These are phyloP conservation scores for Andrena bucephala DNA, from an alignment of 2,888 invertebrate genomes.

Conservation along the genomic window DNA sequence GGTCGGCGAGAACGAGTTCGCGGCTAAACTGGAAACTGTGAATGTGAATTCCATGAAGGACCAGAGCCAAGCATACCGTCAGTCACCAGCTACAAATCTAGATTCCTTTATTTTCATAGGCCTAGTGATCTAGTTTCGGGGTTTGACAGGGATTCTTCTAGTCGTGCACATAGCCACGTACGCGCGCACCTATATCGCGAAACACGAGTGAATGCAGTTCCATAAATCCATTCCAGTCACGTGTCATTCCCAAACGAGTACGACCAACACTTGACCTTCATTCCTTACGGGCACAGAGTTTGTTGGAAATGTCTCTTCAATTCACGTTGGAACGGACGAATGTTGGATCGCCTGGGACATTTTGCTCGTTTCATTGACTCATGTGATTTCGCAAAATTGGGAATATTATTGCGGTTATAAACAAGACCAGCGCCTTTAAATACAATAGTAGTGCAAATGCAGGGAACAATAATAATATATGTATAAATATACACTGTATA, in stretches of 20 bases:
- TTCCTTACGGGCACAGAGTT: not conserved
- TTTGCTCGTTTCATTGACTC: too few species aligned
- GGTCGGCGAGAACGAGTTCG: conserved; percentile 65
- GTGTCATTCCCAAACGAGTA: conserved; percentile 22
- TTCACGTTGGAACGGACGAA: not conserved
- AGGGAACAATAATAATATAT: too few species aligned
- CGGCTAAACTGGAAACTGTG: conserved; percentile 65
- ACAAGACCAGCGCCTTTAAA: too few species aligned
- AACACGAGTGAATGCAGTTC: conserved; percentile 11
- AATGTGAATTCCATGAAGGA: conserved; percentile 58
- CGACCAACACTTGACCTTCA: conserved; percentile 34
- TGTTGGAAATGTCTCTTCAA: conserved; percentile 6
- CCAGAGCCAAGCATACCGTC: conserved; percentile 5
- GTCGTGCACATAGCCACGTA: not conserved
- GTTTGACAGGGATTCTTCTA: not conserved
- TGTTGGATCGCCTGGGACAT: too few species aligned
- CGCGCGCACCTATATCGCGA: not conserved
- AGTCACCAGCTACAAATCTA: not conserved
- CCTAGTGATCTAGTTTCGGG: not conserved
- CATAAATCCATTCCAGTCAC: conserved; percentile 41
- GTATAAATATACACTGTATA: too few species aligned
- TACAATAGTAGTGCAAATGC: too few species aligned
- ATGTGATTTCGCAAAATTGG: too few species aligned
- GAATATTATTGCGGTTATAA: too few species aligned
- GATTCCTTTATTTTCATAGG: not conserved